A percentile compares a stretch with the other conserved stretches of the same genome.
These are phyloP conservation scores for Sitta europaea DNA, from an alignment of 2,113 vertebrate species.

Conservation along the genomic window DNA sequence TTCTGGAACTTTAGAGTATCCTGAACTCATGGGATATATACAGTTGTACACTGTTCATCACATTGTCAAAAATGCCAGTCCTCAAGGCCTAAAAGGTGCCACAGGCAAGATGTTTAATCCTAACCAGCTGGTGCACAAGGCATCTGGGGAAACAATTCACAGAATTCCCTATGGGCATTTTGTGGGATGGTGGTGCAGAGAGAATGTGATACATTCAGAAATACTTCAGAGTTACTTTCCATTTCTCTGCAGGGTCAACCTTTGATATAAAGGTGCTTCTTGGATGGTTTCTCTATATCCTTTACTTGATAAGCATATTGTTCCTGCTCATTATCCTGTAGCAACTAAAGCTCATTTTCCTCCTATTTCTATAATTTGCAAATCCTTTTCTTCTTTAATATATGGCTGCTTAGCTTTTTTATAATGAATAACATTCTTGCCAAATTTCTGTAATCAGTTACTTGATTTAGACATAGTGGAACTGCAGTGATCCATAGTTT, in stretches of 20 bases:
- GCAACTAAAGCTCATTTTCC: background rate
- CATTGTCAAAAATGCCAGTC: slow-evolving; percentile 2
- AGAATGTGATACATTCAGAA: background rate
- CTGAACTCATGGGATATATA: background rate
- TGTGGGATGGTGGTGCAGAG: background rate
- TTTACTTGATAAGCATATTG: background rate
- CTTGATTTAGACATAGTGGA: background rate
- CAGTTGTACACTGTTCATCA: background rate
- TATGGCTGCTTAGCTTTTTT: background rate
- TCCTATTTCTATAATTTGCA: background rate
- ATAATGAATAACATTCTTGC: background rate
- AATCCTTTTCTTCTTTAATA: background rate
- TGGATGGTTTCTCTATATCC: background rate
- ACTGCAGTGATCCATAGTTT: background rate
- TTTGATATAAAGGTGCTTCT: background rate
- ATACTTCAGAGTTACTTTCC: background rate
- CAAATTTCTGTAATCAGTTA: background rate
- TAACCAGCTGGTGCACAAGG: slow-evolving; percentile 30
- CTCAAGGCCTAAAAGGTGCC: background rate
- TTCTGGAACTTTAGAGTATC: background rate
- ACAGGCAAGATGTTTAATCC: slow-evolving; percentile 19
- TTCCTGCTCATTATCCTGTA: background rate
- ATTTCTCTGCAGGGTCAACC: background rate
- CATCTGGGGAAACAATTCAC: slow-evolving; percentile 27
- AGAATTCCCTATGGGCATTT: slow-evolving; percentile 17